Evolutionary conservation across 2,888 invertebrate genomes (phyloP).

Genomic region (Tinea semifulvella): DNA sequence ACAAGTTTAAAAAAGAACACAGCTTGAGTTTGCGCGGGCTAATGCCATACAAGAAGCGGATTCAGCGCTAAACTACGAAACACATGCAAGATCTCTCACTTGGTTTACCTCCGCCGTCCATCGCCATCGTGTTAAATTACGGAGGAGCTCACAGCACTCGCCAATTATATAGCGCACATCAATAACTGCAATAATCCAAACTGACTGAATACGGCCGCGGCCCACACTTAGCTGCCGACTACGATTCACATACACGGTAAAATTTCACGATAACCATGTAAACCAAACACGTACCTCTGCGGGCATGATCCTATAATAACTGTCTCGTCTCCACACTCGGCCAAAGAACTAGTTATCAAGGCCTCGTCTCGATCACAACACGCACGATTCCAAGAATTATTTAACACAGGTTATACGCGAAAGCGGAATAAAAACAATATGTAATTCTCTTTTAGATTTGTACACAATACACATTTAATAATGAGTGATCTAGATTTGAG

Average conservation of each 20-base stretch:
- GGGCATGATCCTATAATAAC: constrained; percentile 62
- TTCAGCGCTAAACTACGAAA: neutral
- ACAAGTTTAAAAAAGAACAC: constrained; percentile 7
- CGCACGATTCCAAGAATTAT: constrained; percentile 36
- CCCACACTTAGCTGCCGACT: neutral
- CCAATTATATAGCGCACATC: constrained; percentile 45
- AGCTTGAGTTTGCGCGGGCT: constrained; percentile 1
- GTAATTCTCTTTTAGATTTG: neutral
- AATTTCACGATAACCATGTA: constrained; percentile 41
- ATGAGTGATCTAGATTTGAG: neutral
- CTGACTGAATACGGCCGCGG: neutral
- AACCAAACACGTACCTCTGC: constrained; percentile 64
- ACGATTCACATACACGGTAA: neutral
- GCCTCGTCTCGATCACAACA: constrained; percentile 57
- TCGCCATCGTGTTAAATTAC: constrained; percentile 42
- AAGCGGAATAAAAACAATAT: constrained; percentile 22
- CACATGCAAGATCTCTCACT: constrained; percentile 47
- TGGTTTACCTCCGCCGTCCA: constrained; percentile 62
- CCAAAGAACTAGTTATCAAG: constrained; percentile 67
- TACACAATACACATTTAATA: neutral
- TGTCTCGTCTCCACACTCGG: constrained; percentile 50
- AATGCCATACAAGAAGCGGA: neutral
- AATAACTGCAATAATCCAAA: constrained; percentile 26
- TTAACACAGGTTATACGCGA: constrained; percentile 45
- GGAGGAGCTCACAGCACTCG: constrained; percentile 43